Conservation (phyloP, 2,113 vertebrate genomes). For the Tachycineta bicolor region DNA sequence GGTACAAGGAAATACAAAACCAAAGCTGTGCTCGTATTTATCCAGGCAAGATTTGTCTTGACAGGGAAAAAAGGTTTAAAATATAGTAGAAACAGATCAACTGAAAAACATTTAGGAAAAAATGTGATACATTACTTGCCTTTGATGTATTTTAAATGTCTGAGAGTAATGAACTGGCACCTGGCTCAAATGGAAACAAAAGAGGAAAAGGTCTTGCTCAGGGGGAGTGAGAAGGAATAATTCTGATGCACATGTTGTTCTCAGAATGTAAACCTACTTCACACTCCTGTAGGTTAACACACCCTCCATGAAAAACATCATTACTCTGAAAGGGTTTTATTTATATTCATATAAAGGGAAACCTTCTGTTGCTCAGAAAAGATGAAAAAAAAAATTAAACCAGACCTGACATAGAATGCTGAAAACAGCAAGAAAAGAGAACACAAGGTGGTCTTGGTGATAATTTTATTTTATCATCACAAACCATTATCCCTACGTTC, state of each 20-base stretch:
- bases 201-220: not conserved
- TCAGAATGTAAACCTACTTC: conserved; percentile 13
- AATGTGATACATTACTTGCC: not conserved
- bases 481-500: not conserved
- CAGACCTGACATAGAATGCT: not conserved
- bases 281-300: not conserved
- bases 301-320: not conserved
- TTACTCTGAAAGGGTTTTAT: conserved; percentile 13
- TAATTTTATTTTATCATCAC: not conserved
- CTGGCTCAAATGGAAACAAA: conserved; percentile 9
- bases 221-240: not conserved
- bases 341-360: not conserved
- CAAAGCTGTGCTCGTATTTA: not conserved
- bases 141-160: conserved; percentile 26
- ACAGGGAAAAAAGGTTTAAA: not conserved
- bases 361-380: not conserved
- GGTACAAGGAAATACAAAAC: not conserved
- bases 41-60: not conserved
- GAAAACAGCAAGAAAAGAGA: not conserved
- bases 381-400: not conserved
- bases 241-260: not conserved
- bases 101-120: not conserved
- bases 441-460: not conserved
- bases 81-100: conserved; percentile 1
- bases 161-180: conserved; percentile 36